Evolutionary conservation across 2,797 vertebrate genomes (phyloP).

Genomic region (Molossus molossus): DNA sequence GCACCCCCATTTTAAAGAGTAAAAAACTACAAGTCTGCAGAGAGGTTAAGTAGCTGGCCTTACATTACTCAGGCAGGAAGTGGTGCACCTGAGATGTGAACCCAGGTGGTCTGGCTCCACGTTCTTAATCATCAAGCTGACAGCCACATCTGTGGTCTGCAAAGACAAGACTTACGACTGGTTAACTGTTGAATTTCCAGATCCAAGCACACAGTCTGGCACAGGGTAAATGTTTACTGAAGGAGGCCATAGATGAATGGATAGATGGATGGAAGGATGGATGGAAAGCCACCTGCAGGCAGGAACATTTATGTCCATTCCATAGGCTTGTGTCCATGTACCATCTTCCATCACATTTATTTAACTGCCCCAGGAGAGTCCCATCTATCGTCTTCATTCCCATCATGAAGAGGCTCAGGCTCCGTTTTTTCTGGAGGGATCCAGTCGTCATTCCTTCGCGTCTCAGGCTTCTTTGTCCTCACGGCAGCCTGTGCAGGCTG

Average conservation of each 20-base stretch:
- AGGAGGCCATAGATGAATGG: background rate
- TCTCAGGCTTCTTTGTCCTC: background rate
- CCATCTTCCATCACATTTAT: background rate
- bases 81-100: background rate
- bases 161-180: background rate
- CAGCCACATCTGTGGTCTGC: background rate
- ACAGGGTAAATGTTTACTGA: slow-evolving; percentile 16
- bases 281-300: background rate
- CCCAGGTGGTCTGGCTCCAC: too few relatives aligned
- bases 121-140: background rate
- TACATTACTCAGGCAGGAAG: background rate
- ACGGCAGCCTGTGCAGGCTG: background rate
- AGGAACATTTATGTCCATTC: background rate
- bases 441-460: background rate
- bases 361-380: background rate
- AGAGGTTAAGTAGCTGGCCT: background rate
- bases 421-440: background rate
- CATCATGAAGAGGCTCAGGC: background rate
- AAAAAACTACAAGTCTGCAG: background rate
- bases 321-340: background rate
- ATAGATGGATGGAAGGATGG: background rate
- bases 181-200: background rate
- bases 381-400: background rate
- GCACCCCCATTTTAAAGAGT: background rate
- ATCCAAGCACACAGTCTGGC: background rate